Percentiles rank a stretch among this genome's conserved stretches.
Evolutionary conservation across 2,888 invertebrate species (phyloP).

Genomic region (Drosophila percnosoma): DNA sequence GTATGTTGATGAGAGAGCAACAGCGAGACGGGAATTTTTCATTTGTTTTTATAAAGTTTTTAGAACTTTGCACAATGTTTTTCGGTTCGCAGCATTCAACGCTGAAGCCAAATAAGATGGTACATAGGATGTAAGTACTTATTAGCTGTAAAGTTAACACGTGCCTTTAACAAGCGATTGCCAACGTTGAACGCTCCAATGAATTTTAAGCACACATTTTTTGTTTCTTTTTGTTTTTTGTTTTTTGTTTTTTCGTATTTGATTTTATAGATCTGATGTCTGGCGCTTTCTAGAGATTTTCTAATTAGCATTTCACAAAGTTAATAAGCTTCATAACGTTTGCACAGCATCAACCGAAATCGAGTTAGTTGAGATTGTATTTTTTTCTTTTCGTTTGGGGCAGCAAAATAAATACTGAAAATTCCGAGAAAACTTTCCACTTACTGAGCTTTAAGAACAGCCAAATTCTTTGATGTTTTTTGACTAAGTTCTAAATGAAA

Average conservation of each 20-base stretch:
- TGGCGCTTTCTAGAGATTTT: slow-evolving; percentile 7
- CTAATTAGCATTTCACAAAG: slow-evolving; percentile 60
- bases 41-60: slow-evolving; percentile 60
- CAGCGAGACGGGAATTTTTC: slow-evolving; percentile 35
- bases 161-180: slow-evolving; percentile 45
- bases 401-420: not conserved
- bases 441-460: not conserved
- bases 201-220: slow-evolving; percentile 51
- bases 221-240: not conserved
- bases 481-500: slow-evolving; percentile 20
- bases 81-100: slow-evolving; percentile 12
- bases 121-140: slow-evolving; percentile 28
- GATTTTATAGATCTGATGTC: slow-evolving; percentile 32
- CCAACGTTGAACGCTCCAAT: slow-evolving; percentile 43
- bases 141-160: slow-evolving; percentile 55
- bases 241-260: not conserved
- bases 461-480: not conserved
- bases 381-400: not conserved
- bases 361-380: slow-evolving; percentile 18
- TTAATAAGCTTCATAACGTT: slow-evolving; percentile 30
- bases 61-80: slow-evolving; percentile 51
- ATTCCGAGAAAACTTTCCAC: slow-evolving; percentile 5
- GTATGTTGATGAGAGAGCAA: slow-evolving; percentile 13
- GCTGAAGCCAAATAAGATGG: not conserved
- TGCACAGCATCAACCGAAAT: slow-evolving; percentile 24